phyloP scores from a whole-genome alignment of 2,797 vertebrate species.

The Pipistrellus kuhlii region DNA sequence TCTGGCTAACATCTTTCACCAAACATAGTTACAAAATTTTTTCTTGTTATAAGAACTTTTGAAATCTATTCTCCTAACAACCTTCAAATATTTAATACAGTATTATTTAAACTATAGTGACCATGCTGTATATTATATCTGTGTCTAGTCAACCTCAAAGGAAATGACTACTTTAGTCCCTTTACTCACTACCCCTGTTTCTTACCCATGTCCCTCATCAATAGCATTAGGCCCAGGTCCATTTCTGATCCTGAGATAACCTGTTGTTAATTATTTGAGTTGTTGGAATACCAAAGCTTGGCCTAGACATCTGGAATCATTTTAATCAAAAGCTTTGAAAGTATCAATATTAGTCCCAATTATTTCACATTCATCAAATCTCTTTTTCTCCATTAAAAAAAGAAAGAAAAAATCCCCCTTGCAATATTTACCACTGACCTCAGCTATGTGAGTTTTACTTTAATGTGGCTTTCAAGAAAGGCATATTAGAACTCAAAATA shows the following conservation, averaged over 20 bases:
- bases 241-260: not conserved
- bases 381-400: slow-evolving; percentile 32
- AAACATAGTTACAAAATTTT: not conserved
- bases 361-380: slow-evolving; percentile 15
- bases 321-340: not conserved
- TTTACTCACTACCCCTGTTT: not conserved
- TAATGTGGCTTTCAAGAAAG: slow-evolving; percentile 67
- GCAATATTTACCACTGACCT: slow-evolving; percentile 57
- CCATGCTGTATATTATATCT: not conserved
- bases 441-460: slow-evolving; percentile 65
- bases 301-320: not conserved
- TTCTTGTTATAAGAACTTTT: not conserved
- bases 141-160: not conserved
- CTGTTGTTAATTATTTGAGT: slow-evolving; percentile 27
- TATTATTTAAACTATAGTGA: not conserved
- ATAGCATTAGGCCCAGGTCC: not conserved
- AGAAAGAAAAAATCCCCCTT: not conserved
- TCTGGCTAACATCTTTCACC: not conserved
- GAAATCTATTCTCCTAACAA: not conserved
- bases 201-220: not conserved
- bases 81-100: not conserved
- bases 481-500: slow-evolving; percentile 52
- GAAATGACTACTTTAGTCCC: not conserved
- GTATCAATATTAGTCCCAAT: not conserved
- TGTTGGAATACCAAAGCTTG: not conserved